Conservation (phyloP, 2,797 vertebrate genomes). For the Antennarius maculatus region DNA sequence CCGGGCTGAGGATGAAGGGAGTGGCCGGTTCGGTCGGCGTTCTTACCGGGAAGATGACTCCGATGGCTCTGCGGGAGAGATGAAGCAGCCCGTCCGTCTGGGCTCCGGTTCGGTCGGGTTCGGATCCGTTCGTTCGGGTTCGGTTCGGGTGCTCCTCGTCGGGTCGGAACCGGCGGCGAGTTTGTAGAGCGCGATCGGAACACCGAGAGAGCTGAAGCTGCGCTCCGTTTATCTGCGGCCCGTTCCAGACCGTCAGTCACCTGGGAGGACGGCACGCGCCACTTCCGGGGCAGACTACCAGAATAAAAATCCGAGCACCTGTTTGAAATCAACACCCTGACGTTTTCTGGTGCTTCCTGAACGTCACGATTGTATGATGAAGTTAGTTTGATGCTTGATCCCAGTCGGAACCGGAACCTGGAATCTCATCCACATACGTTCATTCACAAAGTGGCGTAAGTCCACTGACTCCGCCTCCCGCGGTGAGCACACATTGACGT, state of each 20-base stretch:
- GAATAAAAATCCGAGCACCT: not conserved
- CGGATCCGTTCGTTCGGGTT: not conserved
- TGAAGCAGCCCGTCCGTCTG: conserved; percentile 19
- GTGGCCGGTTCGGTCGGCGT: conserved; percentile 15
- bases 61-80: conserved; percentile 22
- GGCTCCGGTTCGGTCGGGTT: not conserved
- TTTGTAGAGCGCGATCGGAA: not conserved
- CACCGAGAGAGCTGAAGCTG: conserved; percentile 33
- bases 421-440: too few relatives aligned
- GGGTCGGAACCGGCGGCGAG: not conserved
- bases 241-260: conserved; percentile 15
- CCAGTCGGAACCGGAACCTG: too few relatives aligned
- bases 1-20: conserved; percentile 33
- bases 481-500: too few relatives aligned
- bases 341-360: not conserved
- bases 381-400: too few relatives aligned
- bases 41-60: conserved; percentile 47
- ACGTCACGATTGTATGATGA: too few relatives aligned
- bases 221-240: conserved; percentile 12
- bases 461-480: too few relatives aligned
- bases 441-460: too few relatives aligned
- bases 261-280: not conserved
- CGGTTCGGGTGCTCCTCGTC: not conserved
- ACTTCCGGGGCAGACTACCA: not conserved
- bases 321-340: not conserved